Base-by-base conservation (phyloP, 2,113 vertebrate species). In the Hippocampus comes region DNA sequence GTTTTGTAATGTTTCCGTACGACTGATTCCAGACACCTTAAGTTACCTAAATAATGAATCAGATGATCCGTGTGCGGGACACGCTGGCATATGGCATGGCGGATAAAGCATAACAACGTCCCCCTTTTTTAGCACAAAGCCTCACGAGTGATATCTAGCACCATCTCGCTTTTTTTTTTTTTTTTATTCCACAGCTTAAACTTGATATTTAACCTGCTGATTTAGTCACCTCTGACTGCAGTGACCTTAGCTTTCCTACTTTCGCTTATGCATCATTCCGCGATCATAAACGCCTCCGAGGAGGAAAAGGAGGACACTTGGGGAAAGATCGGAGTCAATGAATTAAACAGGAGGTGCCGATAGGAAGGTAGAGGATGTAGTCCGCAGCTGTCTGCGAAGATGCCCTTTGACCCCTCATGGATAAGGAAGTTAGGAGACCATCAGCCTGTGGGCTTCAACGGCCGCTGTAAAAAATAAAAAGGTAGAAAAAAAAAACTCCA, bases 31-130 rank as follows among this genome's bases (percentile, higher is more conserved):
- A 82, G 86, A 88, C 82, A 88, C 84, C 86, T 91, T 87, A 84
- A 87, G 80, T 89, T 80, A 71, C 86, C 83, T 92, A 91, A 92
- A 92, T 92, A 92, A 92, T 92, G 85, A 88, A 92, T 91, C 85
- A 80, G 85, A 79, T 80, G 80, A 83, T 84, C 82, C 84, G 69
- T 30, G 70, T 68, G 49, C 68, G 81, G 63, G 74, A 82, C 80
- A 64, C 18, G n/a, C 72, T 84, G 78, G 83, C 77, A 78, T 79
- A 83, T 76, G 82, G 82, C 66, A 59, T 23, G 67, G 78, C 68
- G 20, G 68, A 75, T 67, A 34, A 82, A 55, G 56, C 65, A 5
- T 46, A 59, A 53, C 69, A 68, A 77, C 73, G 84, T 67, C 59
- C 72, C 72, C 55, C 65, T 72, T 68, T 61, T 80, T 74, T 66